Evolutionary conservation across 1,140 invertebrate genomes (phyloP).

Genomic region (Maniola jurtina): DNA sequence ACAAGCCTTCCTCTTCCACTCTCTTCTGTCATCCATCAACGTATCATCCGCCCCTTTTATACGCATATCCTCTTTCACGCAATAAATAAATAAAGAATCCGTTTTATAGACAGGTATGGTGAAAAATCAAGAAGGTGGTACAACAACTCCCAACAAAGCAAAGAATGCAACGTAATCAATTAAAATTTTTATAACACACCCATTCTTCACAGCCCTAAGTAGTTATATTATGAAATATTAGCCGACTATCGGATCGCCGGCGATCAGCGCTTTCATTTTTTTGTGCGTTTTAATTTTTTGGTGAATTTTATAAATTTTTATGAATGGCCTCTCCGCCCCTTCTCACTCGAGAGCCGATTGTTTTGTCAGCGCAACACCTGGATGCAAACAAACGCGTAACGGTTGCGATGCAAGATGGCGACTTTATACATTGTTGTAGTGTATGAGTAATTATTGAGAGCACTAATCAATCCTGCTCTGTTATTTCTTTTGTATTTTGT

Average conservation of each 20-base stretch:
- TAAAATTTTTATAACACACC: conserved; percentile 67
- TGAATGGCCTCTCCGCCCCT: conserved; percentile 66
- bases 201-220: conserved; percentile 70
- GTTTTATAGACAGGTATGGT: too few relatives aligned
- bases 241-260: conserved; percentile 53
- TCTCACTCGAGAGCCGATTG: conserved; percentile 66
- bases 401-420: conserved; percentile 59
- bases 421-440: conserved; percentile 27
- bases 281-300: conserved; percentile 67
- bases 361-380: conserved; percentile 76
- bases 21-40: too few relatives aligned
- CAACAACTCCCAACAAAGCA: neutral
- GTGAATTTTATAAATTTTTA: conserved; percentile 65
- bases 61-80: too few relatives aligned
- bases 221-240: conserved; percentile 78
- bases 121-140: neutral
- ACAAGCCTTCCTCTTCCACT: too few relatives aligned
- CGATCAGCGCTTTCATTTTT: conserved; percentile 45
- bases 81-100: too few relatives aligned
- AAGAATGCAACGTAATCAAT: conserved; percentile 62
- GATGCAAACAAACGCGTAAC: conserved; percentile 69
- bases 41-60: too few relatives aligned
- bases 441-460: conserved; percentile 21
- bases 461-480: conserved; percentile 24
- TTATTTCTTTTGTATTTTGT: conserved; percentile 8